Percentiles rank a stretch among this genome's conserved stretches.
phyloP scores from a whole-genome alignment of 2,797 vertebrate genomes.

The Periparus ater region DNA sequence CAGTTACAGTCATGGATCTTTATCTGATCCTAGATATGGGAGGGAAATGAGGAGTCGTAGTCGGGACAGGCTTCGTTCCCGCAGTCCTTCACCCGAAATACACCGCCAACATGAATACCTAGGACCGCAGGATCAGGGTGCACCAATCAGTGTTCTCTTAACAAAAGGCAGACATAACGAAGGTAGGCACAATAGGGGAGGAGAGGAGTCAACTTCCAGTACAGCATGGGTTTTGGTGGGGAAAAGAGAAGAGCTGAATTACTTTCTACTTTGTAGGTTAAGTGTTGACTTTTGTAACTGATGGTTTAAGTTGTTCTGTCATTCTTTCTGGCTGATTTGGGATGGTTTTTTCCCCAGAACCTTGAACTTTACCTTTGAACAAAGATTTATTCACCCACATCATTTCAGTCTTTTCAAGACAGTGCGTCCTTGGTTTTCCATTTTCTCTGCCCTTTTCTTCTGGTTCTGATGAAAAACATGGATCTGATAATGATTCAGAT shows the following conservation, averaged over 20 bases:
- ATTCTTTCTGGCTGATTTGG: not conserved
- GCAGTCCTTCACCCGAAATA: slow-evolving; percentile 79
- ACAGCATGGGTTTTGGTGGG: not conserved
- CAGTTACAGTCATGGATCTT: slow-evolving; percentile 59
- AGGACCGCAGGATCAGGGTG: slow-evolving; percentile 69
- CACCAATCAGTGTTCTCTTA: slow-evolving; percentile 87
- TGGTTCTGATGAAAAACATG: not conserved
- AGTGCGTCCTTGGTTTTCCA: not conserved
- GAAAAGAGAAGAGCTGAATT: not conserved
- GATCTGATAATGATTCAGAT: not conserved
- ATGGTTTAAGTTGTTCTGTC: not conserved
- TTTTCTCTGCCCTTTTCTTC: not conserved
- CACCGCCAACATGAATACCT: slow-evolving; percentile 34
- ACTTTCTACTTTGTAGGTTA: not conserved
- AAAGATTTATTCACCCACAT: not conserved
- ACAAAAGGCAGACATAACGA: slow-evolving; percentile 87
- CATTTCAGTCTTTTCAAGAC: not conserved
- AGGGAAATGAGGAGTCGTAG: slow-evolving; percentile 76
- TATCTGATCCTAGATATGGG: slow-evolving; percentile 59
- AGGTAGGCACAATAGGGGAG: slow-evolving; percentile 72
- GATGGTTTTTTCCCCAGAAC: not conserved
- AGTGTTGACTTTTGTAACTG: not conserved
- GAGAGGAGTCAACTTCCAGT: not conserved
- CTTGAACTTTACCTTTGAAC: not conserved
- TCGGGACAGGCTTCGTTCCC: slow-evolving; percentile 81